These are phyloP conservation scores for Cylindroiulus punctatus DNA, from an alignment of 2,888 invertebrate genomes.

Conservation along the genomic window DNA sequence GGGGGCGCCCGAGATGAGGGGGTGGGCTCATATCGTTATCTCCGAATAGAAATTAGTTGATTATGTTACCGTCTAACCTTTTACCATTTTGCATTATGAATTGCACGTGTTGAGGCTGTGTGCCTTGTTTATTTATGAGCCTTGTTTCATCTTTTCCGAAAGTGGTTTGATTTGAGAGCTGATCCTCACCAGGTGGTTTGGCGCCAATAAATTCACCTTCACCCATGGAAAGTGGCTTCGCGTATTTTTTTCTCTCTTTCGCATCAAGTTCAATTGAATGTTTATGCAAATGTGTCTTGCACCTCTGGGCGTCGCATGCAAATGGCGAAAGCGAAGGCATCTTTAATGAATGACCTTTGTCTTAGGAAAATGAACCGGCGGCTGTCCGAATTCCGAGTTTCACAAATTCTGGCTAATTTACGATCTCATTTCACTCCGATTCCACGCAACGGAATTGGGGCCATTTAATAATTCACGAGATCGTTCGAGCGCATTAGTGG, in stretches of 20 bases:
- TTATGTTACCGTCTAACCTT: neutral
- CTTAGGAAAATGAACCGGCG: neutral
- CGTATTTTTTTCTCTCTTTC: neutral
- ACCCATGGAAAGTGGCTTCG: neutral
- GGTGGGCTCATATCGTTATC: slow-evolving; percentile 1
- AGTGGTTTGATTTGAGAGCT: slow-evolving; percentile 11
- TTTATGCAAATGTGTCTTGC: neutral
- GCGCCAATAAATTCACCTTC: slow-evolving; percentile 23
- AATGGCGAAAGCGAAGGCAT: neutral
- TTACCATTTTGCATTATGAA: neutral
- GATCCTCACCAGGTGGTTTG: slow-evolving; percentile 25
- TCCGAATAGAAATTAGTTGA: slow-evolving; percentile 31
- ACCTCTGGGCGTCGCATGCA: slow-evolving; percentile 1
- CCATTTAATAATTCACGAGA: slow-evolving; percentile 20
- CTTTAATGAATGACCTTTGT: neutral
- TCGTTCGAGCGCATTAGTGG: slow-evolving; percentile 8
- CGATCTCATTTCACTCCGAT: neutral
- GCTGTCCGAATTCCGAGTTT: neutral
- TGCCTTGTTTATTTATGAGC: neutral
- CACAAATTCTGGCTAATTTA: neutral
- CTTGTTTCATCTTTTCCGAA: slow-evolving; percentile 9
- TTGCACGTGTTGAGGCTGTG: neutral
- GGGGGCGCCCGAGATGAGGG: no score
- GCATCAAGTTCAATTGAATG: slow-evolving; percentile 8
- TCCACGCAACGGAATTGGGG: neutral